Evolutionary conservation across 2,113 vertebrate genomes (phyloP).

Genomic region (Charadrius vociferus): DNA sequence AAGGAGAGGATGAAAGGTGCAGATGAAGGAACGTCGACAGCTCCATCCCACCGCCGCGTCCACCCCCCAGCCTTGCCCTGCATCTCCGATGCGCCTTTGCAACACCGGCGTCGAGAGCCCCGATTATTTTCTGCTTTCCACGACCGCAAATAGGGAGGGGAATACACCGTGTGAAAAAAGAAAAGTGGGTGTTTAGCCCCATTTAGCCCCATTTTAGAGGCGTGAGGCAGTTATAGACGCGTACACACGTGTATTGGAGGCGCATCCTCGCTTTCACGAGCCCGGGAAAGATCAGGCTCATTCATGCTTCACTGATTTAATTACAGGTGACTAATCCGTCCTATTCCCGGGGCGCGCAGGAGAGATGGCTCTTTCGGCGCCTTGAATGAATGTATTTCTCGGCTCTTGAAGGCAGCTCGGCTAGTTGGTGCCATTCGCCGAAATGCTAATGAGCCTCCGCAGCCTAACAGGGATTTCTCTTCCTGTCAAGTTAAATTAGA

Average conservation of each 20-base stretch:
- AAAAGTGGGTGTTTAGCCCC: not conserved
- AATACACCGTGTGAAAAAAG: fast-evolving
- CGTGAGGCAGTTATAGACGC: fast-evolving
- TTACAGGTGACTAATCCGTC: not conserved
- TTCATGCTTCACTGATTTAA: not conserved
- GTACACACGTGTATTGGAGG: fast-evolving
- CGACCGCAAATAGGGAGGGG: fast-evolving
- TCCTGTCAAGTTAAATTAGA: slow-evolving; percentile 1
- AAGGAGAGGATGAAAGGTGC: not conserved
- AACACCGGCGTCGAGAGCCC: not conserved
- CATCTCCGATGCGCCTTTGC: not conserved
- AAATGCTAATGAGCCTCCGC: not conserved
- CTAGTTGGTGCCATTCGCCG: not conserved
- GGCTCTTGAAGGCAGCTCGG: not conserved
- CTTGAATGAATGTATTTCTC: not conserved
- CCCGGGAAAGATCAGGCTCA: not conserved
- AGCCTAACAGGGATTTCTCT: not conserved
- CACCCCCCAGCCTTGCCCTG: not conserved
- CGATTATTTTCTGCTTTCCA: not conserved
- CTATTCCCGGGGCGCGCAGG: not conserved
- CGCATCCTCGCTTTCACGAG: not conserved
- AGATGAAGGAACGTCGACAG: fast-evolving
- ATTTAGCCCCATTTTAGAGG: not conserved
- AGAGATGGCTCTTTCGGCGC: not conserved
- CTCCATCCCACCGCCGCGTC: not conserved